Conservation (phyloP, 2,888 invertebrate species). For the Molorchus minor region DNA sequence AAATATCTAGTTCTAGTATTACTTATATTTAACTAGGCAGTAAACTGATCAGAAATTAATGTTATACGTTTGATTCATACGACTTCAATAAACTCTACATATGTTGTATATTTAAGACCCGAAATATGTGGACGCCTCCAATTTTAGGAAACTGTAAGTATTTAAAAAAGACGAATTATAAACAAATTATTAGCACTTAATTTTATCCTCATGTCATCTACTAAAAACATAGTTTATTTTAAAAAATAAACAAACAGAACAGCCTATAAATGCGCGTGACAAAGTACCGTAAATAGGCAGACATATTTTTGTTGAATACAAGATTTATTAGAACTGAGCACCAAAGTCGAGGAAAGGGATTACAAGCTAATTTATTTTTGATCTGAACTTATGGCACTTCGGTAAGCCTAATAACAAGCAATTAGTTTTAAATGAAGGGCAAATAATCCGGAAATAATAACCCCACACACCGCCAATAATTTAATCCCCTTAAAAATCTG, state of each 20-base stretch:
- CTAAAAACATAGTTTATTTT: not conserved
- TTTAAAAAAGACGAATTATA: not conserved
- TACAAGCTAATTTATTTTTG: conserved; percentile 31
- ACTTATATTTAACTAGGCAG: no score
- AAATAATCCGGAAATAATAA: conserved; percentile 52
- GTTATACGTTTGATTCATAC: no score
- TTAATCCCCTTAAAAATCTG: conserved; percentile 38
- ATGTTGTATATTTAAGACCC: no score
- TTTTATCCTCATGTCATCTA: not conserved
- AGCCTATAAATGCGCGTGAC: not conserved
- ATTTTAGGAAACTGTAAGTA: no score
- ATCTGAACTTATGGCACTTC: conserved; percentile 38
- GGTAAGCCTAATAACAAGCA: conserved; percentile 39
- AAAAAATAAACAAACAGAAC: conserved; percentile 1
- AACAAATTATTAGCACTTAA: not conserved
- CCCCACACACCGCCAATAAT: conserved; percentile 48
- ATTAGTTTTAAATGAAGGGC: conserved; percentile 40
- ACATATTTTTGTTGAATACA: not conserved
- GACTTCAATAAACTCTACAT: no score
- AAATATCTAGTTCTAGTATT: no score
- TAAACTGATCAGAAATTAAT: no score
- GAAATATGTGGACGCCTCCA: no score
- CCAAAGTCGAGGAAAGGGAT: no score
- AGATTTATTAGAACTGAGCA: no score
- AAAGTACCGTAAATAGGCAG: not conserved